Percentiles rank a stretch among this genome's conserved stretches.
Evolutionary conservation across 2,888 invertebrate species (phyloP).

Genomic region (Melieria picta): DNA sequence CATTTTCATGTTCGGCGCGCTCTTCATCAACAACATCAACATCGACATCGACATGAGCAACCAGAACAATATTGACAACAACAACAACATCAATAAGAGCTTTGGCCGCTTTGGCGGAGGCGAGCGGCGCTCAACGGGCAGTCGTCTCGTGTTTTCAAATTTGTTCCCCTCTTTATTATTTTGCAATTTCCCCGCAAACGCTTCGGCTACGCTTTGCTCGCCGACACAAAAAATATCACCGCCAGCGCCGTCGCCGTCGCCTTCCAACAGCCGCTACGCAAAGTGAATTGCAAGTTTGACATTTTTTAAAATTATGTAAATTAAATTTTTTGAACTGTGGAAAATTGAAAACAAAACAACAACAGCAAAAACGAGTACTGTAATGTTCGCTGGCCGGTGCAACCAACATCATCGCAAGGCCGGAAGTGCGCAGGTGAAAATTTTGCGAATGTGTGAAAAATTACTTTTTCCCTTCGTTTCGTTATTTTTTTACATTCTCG

Average conservation of each 20-base stretch:
- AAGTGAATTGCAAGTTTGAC: constrained; percentile 4
- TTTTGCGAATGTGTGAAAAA: too few species aligned
- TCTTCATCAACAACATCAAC: neutral
- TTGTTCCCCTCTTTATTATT: too few species aligned
- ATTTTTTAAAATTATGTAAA: constrained; percentile 10
- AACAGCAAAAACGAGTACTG: too few species aligned
- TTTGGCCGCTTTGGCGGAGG: neutral
- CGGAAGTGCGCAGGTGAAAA: too few species aligned
- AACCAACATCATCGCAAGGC: too few species aligned
- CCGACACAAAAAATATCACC: too few species aligned
- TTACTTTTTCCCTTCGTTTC: too few species aligned
- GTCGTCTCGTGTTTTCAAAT: neutral
- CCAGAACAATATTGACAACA: neutral
- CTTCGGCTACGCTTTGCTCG: too few species aligned
- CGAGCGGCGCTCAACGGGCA: neutral
- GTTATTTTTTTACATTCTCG: too few species aligned
- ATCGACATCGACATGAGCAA: neutral
- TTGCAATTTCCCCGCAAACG: too few species aligned
- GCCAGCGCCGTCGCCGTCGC: too few species aligned
- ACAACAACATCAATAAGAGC: neutral
- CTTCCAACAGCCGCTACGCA: neutral
- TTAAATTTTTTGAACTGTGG: neutral
- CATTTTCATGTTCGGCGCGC: neutral
- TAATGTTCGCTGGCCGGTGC: too few species aligned
- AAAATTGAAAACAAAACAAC: neutral